Percentiles rank a stretch among this genome's conserved stretches.
phyloP scores from a whole-genome alignment of 2,888 invertebrate species.

The Tetrapedia diversipes region DNA sequence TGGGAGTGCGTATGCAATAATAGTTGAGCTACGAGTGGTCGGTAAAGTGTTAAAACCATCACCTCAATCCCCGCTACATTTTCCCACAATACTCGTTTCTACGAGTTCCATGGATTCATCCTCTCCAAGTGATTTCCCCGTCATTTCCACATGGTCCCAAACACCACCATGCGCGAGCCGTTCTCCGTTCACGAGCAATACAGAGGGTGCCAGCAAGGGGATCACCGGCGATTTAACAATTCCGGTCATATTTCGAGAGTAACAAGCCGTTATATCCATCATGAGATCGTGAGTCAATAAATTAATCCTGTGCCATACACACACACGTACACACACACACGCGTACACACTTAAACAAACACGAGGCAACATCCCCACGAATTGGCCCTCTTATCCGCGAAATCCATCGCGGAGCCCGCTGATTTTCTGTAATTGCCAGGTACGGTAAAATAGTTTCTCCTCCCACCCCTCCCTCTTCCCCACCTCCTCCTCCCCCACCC shows the following conservation, averaged over 20 bases:
- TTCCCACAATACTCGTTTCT: not conserved
- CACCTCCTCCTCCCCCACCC: not conserved
- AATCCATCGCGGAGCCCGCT: constrained; percentile 17
- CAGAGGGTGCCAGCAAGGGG: not conserved
- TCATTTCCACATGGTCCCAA: constrained; percentile 31
- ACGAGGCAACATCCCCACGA: no score
- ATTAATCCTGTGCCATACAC: constrained; percentile 49
- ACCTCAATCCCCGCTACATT: constrained; percentile 1
- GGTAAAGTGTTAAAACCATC: no score
- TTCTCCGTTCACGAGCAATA: constrained; percentile 30
- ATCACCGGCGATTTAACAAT: constrained; percentile 27
- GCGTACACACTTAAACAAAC: not conserved
- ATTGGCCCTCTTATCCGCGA: constrained; percentile 13
- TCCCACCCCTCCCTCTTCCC: not conserved
- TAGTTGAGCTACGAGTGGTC: no score
- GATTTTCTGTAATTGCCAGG: constrained; percentile 57
- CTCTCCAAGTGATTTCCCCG: constrained; percentile 21
- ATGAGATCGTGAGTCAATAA: constrained; percentile 61
- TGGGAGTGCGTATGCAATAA: no score
- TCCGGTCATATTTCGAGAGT: constrained; percentile 37
- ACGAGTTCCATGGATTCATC: constrained; percentile 7
- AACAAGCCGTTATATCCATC: constrained; percentile 52
- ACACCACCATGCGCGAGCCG: constrained; percentile 10
- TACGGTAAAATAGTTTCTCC: constrained; percentile 58
- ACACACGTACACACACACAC: not conserved